Conservation (phyloP, 2,888 invertebrate species). For the Cataglyphis rosenhaueri region DNA sequence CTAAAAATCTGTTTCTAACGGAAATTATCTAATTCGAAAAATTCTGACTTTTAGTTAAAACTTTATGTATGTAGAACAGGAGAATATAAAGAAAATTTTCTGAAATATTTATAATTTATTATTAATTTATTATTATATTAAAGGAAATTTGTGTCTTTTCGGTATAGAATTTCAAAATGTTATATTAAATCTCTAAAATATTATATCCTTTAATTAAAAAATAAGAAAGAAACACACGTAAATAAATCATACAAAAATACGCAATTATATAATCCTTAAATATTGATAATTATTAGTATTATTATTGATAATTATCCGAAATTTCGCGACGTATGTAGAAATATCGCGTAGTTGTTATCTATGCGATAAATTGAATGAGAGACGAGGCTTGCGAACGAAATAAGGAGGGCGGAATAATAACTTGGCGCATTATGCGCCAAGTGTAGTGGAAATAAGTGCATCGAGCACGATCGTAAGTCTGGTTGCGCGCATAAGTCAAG, state of each 20-base stretch:
- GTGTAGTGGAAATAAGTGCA: slow-evolving; percentile 39
- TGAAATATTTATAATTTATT: not conserved
- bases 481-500: slow-evolving; percentile 44
- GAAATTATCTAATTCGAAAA: not conserved
- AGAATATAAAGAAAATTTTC: not conserved
- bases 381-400: not conserved
- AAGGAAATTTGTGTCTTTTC: not conserved
- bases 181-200: not conserved
- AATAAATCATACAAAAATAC: not conserved
- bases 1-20: not conserved
- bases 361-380: not conserved
- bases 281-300: slow-evolving; percentile 4
- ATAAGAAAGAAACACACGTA: not conserved
- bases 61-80: not conserved
- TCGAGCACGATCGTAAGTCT: slow-evolving; percentile 38
- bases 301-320: not conserved
- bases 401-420: slow-evolving; percentile 4
- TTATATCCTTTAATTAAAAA: not conserved
- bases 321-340: not conserved
- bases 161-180: not conserved
- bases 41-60: not conserved
- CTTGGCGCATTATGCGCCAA: slow-evolving; percentile 10
- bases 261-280: not conserved
- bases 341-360: not conserved
- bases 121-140: not conserved